Conservation (phyloP, 2,113 vertebrate species). For the Rutilus rutilus region DNA sequence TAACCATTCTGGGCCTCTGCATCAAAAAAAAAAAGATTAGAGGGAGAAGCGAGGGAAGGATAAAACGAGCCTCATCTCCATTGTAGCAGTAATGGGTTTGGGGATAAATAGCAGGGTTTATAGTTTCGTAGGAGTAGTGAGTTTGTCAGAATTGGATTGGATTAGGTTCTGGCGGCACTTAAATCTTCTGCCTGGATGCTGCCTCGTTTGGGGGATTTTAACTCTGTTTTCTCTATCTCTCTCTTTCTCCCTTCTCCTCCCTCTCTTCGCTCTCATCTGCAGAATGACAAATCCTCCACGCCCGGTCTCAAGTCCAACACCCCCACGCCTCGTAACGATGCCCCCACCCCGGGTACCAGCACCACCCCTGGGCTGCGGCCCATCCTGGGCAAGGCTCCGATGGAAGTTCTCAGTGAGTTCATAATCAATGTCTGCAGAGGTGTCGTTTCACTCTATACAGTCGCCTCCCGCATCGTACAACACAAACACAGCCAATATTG, state of each 20-base stretch:
- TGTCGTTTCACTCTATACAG: background rate
- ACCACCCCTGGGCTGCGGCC: slow-evolving; percentile 92
- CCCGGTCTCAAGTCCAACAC: slow-evolving; percentile 96
- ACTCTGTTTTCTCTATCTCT: slow-evolving; percentile 49
- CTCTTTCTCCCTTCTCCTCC: slow-evolving; percentile 33
- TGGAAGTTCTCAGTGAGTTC: slow-evolving; percentile 85
- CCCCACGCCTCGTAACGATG: slow-evolving; percentile 90
- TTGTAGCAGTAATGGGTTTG: slow-evolving; percentile 80
- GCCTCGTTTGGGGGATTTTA: slow-evolving; percentile 64
- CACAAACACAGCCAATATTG: background rate
- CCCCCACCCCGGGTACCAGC: slow-evolving; percentile 94
- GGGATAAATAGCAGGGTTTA: slow-evolving; percentile 78
- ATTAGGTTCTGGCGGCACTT: slow-evolving; percentile 75
- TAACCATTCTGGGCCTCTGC: slow-evolving; percentile 73
- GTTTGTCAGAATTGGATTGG: slow-evolving; percentile 79
- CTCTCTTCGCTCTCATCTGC: slow-evolving; percentile 57
- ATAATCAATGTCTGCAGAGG: background rate
- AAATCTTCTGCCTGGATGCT: slow-evolving; percentile 74
- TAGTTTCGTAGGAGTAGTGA: slow-evolving; percentile 72
- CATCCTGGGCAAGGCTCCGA: slow-evolving; percentile 89
- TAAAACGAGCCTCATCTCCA: slow-evolving; percentile 71
- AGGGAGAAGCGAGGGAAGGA: slow-evolving; percentile 71
- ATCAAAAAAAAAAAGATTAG: slow-evolving; percentile 74
- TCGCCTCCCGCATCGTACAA: background rate
- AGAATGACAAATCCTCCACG: slow-evolving; percentile 97